Conservation (phyloP, 2,797 vertebrate genomes). For the Esox lucius region DNA sequence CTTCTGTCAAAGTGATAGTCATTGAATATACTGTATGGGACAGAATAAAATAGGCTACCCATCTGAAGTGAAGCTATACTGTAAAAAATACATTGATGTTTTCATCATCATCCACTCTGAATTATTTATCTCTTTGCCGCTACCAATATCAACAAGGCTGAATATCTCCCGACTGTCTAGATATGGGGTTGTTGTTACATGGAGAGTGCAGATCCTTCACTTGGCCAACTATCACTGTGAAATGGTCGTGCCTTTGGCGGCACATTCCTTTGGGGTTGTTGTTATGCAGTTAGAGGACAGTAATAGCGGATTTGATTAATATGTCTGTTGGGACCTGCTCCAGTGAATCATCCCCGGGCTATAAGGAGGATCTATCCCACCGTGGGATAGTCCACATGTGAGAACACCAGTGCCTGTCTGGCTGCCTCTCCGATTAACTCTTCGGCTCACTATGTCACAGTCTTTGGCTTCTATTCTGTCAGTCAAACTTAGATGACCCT, state of each 20-base stretch:
- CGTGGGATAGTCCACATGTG: constrained; percentile 14
- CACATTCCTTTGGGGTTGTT: constrained; percentile 25
- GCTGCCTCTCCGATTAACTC: constrained; percentile 17
- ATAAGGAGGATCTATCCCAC: constrained; percentile 16
- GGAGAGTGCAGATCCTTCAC: neutral
- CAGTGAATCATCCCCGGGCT: neutral
- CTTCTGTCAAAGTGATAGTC: too few relatives aligned
- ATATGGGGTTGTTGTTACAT: neutral
- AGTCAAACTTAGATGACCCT: constrained; percentile 24
- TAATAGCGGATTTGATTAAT: neutral
- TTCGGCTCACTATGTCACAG: constrained; percentile 51
- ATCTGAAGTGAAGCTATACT: neutral
- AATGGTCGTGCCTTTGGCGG: neutral
- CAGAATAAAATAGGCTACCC: too few relatives aligned
- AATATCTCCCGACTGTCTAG: neutral
- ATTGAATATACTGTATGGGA: too few relatives aligned
- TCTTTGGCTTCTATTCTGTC: constrained; percentile 48
- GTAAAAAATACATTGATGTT: neutral
- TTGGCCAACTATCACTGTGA: constrained; percentile 21
- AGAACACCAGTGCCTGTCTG: constrained; percentile 19
- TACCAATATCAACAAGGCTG: neutral
- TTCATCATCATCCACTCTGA: neutral
- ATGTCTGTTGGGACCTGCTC: constrained; percentile 27
- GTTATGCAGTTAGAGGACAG: neutral
- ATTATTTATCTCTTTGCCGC: neutral